Evolutionary conservation across 1,140 invertebrate genomes (phyloP).

Genomic region (Drosophila sucinea): DNA sequence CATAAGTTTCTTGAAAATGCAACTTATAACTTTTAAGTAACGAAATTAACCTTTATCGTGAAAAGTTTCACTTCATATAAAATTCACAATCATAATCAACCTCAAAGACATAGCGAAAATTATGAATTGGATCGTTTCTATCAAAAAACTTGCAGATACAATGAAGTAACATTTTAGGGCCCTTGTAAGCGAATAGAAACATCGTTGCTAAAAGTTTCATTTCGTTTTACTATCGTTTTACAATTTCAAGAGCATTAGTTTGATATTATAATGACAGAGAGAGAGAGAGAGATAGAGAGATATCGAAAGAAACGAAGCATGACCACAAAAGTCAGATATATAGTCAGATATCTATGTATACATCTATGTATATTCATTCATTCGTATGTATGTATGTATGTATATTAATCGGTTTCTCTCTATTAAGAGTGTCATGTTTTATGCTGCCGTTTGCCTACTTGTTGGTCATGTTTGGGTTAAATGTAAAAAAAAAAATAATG

Average conservation of each 20-base stretch:
- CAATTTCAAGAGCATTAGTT: conserved; percentile 10
- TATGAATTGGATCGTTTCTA: no score
- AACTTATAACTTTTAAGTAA: no score
- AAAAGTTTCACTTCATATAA: no score
- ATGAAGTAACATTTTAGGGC: no score
- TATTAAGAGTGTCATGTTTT: not conserved
- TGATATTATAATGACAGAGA: not conserved
- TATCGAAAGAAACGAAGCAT: conserved; percentile 36
- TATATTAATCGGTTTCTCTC: not conserved
- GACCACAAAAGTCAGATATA: conserved; percentile 22
- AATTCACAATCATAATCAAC: no score
- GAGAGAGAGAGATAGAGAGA: conserved; percentile 9
- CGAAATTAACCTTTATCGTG: no score
- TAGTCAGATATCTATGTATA: not conserved
- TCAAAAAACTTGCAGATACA: no score
- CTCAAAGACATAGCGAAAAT: no score
- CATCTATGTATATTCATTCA: not conserved
- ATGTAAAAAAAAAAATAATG: conserved; percentile 20
- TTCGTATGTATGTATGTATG: not conserved
- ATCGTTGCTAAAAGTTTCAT: no score
- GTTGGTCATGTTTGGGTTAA: conserved; percentile 1
- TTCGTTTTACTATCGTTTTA: not conserved
- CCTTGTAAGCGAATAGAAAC: no score
- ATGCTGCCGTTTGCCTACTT: not conserved
- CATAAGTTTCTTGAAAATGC: not conserved